phyloP scores from a whole-genome alignment of 2,797 vertebrate genomes.

The Scolopax rusticola region DNA sequence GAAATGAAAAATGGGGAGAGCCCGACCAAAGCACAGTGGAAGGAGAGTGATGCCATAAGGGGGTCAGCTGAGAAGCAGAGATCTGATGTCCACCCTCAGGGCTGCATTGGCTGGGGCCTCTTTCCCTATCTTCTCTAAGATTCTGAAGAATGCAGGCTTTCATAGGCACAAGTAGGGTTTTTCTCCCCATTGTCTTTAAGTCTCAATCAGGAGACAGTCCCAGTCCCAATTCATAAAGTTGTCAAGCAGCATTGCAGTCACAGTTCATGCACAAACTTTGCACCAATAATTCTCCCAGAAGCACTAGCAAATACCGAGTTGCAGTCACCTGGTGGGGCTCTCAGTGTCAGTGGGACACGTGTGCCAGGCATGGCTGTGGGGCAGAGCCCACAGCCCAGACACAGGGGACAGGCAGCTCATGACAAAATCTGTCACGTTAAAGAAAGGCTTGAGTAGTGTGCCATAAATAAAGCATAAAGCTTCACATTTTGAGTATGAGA shows the following conservation, averaged over 20 bases:
- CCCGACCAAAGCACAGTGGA: not conserved
- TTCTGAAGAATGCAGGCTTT: not conserved
- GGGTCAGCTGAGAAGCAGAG: not conserved
- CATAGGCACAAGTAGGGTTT: not conserved
- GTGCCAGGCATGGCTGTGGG: not conserved
- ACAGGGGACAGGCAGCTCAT: not conserved
- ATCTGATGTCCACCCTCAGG: not conserved
- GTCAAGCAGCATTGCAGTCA: not conserved
- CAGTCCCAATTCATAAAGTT: not conserved
- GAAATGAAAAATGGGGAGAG: fast-evolving
- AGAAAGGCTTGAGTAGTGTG: not conserved
- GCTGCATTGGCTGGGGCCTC: not conserved
- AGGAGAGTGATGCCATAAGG: fast-evolving
- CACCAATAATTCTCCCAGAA: not conserved
- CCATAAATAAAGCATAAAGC: not conserved
- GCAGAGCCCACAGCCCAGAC: not conserved
- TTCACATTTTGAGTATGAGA: not conserved
- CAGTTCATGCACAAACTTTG: not conserved
- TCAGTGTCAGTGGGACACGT: not conserved
- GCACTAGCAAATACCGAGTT: not conserved
- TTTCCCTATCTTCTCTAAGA: not conserved
- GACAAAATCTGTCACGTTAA: fast-evolving
- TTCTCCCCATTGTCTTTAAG: not conserved
- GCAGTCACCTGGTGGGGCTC: not conserved
- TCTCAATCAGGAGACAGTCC: not conserved